A percentile compares a stretch with the other conserved stretches of the same genome.
phyloP scores from a whole-genome alignment of 2,888 invertebrate genomes.

The Archips xylosteana region DNA sequence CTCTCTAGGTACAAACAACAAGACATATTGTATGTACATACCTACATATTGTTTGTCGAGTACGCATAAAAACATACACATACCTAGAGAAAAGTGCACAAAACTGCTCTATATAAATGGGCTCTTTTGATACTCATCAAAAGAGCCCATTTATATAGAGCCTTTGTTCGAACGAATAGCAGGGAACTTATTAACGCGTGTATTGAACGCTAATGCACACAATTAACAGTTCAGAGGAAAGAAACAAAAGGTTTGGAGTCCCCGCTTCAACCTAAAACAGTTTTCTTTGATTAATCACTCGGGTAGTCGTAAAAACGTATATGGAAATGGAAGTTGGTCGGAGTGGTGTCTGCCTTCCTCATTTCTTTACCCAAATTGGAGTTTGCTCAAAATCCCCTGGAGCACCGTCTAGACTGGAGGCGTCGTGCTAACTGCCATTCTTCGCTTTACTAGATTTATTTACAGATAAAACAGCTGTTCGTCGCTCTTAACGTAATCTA shows the following conservation, averaged over 20 bases:
- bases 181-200: slow-evolving; percentile 66
- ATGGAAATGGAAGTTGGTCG: slow-evolving; percentile 19
- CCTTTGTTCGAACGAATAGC: slow-evolving; percentile 65
- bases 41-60: too few relatives aligned
- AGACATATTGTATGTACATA: too few relatives aligned
- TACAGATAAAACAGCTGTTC: slow-evolving; percentile 28
- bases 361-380: slow-evolving; percentile 51
- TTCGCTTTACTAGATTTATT: slow-evolving; percentile 46
- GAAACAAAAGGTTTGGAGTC: slow-evolving; percentile 42
- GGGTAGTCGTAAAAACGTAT: neutral
- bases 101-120: too few relatives aligned
- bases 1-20: too few relatives aligned
- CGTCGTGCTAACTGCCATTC: slow-evolving; percentile 50
- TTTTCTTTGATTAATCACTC: slow-evolving; percentile 33
- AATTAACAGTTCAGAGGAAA: slow-evolving; percentile 59
- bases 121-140: slow-evolving; percentile 58
- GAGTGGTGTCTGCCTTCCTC: slow-evolving; percentile 46
- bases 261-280: slow-evolving; percentile 8
- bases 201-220: slow-evolving; percentile 57
- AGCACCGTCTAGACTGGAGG: slow-evolving; percentile 69
- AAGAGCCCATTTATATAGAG: slow-evolving; percentile 56
- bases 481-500: slow-evolving; percentile 29
- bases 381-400: slow-evolving; percentile 52
- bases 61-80: too few relatives aligned
- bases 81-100: neutral